Conservation (phyloP, 1,140 invertebrate genomes). For the Carposina sasakii region DNA sequence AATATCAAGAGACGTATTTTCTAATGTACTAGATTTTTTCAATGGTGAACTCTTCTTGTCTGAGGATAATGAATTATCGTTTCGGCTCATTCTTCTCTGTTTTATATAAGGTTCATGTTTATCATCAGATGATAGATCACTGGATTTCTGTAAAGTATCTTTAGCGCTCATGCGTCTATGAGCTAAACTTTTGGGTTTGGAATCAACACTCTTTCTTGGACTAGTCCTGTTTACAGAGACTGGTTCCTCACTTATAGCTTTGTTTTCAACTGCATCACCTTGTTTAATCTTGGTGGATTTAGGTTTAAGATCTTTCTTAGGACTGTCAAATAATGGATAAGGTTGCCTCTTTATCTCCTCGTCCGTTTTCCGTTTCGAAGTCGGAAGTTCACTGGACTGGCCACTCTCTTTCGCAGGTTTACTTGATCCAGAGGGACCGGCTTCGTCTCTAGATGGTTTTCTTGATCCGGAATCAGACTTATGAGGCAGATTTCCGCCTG, state of each 20-base stretch:
- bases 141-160: slow-evolving; percentile 25
- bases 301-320: slow-evolving; percentile 31
- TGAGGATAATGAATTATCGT: slow-evolving; percentile 11
- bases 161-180: slow-evolving; percentile 49
- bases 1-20: slow-evolving; percentile 23
- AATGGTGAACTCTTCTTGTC: slow-evolving; percentile 31
- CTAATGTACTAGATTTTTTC: slow-evolving; percentile 35
- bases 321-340: slow-evolving; percentile 1
- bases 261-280: slow-evolving; percentile 40
- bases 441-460: slow-evolving; percentile 74
- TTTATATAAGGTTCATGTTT: slow-evolving; percentile 26
- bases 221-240: slow-evolving; percentile 29
- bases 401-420: slow-evolving; percentile 70
- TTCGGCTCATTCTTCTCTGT: slow-evolving; percentile 30
- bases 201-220: slow-evolving; percentile 41
- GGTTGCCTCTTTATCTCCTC: slow-evolving; percentile 76
- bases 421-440: slow-evolving; percentile 41
- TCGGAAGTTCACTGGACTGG: slow-evolving; percentile 74
- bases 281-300: slow-evolving; percentile 29
- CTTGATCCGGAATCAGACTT: slow-evolving; percentile 73
- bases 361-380: slow-evolving; percentile 81
- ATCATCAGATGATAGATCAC: slow-evolving; percentile 17
- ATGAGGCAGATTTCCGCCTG: slow-evolving; percentile 77
- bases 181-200: slow-evolving; percentile 36
- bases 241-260: slow-evolving; percentile 30